Conservation (phyloP, 2,888 invertebrate species). For the Caenorhabditis sp. region DNA sequence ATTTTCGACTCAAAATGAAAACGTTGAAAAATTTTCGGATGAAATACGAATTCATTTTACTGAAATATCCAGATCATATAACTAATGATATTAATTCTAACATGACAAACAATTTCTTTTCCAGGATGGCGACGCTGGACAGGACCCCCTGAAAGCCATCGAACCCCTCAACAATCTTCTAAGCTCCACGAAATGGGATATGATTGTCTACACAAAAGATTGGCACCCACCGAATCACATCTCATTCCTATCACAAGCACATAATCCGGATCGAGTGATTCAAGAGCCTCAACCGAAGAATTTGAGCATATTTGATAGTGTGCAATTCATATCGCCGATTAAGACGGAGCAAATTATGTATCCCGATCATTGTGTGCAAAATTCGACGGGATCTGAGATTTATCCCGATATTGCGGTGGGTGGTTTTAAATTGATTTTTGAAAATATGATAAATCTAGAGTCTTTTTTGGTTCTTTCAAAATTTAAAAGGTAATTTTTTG, state of each 20-base stretch:
- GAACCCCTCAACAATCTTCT: slow-evolving; percentile 57
- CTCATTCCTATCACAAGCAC: slow-evolving; percentile 88
- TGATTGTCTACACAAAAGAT: slow-evolving; percentile 83
- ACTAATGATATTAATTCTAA: not conserved
- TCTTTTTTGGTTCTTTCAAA: no score
- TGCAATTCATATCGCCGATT: slow-evolving; percentile 84
- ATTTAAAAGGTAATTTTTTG: no score
- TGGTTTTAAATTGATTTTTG: no score
- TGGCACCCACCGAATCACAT: slow-evolving; percentile 97
- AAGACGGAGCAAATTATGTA: slow-evolving; percentile 76
- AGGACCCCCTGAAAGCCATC: slow-evolving; percentile 61
- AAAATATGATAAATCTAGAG: no score
- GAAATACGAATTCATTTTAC: no score
- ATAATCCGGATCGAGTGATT: slow-evolving; percentile 59
- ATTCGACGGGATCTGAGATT: slow-evolving; percentile 91
- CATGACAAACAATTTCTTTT: slow-evolving; percentile 9
- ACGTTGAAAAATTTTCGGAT: no score
- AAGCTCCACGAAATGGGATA: slow-evolving; percentile 41
- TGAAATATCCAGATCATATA: no score
- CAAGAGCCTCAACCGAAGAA: slow-evolving; percentile 44
- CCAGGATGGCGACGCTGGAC: slow-evolving; percentile 61
- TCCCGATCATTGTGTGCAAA: slow-evolving; percentile 95
- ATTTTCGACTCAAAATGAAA: no score
- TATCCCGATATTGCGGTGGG: slow-evolving; percentile 81
- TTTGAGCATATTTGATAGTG: slow-evolving; percentile 81